Conservation (phyloP, 2,797 vertebrate species). For the Rhinogobio ventralis region DNA sequence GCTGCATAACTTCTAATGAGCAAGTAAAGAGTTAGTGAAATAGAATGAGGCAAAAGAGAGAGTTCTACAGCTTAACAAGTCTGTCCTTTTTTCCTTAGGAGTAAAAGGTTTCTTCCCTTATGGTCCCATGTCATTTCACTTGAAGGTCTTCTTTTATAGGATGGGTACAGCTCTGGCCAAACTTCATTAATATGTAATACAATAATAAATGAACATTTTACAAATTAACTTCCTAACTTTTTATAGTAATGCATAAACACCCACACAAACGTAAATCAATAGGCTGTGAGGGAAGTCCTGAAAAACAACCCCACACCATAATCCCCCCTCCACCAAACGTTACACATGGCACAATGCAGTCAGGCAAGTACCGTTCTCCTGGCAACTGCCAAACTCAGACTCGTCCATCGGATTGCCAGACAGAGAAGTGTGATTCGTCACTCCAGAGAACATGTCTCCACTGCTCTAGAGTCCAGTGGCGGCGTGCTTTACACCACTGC, state of each 20-base stretch:
- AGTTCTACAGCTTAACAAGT: constrained; percentile 22
- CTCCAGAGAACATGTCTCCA: no score
- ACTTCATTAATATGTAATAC: constrained; percentile 28
- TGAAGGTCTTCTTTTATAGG: constrained; percentile 28
- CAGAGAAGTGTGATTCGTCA: no score
- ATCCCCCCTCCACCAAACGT: no score
- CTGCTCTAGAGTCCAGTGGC: no score
- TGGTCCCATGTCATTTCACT: constrained; percentile 20
- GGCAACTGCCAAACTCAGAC: no score
- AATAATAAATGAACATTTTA: constrained; percentile 19
- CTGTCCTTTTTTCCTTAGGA: constrained; percentile 12
- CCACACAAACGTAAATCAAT: background rate
- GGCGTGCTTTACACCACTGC: no score
- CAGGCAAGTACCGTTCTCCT: no score
- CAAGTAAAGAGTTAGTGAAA: constrained; percentile 5
- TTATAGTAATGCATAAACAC: background rate
- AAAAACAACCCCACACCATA: no score
- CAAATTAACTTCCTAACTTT: background rate
- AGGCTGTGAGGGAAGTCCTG: background rate
- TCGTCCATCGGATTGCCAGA: no score
- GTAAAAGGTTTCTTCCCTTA: constrained; percentile 32
- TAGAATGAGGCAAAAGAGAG: constrained; percentile 4
- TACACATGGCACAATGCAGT: no score
- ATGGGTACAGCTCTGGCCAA: constrained; percentile 18
- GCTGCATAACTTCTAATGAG: constrained; percentile 59